Evolutionary conservation across 2,797 vertebrate genomes (phyloP).

Genomic region (Toxotes lorentzi): DNA sequence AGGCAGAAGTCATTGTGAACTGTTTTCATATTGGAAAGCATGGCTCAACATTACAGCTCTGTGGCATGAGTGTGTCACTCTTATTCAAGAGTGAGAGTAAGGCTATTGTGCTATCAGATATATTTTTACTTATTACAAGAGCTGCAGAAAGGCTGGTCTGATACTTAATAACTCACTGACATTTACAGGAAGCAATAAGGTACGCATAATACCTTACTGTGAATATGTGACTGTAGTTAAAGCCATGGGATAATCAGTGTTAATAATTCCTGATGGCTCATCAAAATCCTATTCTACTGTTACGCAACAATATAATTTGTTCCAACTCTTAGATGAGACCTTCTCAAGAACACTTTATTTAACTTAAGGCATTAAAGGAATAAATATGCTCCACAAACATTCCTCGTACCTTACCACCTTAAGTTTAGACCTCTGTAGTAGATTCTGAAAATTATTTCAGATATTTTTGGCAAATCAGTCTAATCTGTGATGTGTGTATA

Average conservation of each 20-base stretch:
- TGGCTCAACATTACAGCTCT: neutral
- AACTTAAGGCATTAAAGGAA: conserved; percentile 9
- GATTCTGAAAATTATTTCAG: neutral
- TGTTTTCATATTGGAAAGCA: neutral
- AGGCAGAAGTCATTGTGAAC: neutral
- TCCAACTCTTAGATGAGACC: neutral
- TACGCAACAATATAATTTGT: neutral
- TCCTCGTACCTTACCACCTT: neutral
- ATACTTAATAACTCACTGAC: neutral
- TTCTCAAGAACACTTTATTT: neutral
- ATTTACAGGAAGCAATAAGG: conserved; percentile 1
- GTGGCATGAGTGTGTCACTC: neutral
- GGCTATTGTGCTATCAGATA: neutral
- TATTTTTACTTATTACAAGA: neutral
- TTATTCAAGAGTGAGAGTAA: neutral
- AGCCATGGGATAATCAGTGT: neutral
- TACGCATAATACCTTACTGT: neutral
- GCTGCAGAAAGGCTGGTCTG: neutral
- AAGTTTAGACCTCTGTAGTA: neutral
- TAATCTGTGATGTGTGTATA: neutral
- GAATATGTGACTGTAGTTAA: neutral
- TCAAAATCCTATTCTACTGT: neutral
- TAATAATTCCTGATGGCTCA: neutral
- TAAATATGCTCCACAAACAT: neutral
- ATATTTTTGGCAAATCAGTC: neutral